phyloP scores from a whole-genome alignment of 2,113 vertebrate species.

The Rostratula benghalensis region DNA sequence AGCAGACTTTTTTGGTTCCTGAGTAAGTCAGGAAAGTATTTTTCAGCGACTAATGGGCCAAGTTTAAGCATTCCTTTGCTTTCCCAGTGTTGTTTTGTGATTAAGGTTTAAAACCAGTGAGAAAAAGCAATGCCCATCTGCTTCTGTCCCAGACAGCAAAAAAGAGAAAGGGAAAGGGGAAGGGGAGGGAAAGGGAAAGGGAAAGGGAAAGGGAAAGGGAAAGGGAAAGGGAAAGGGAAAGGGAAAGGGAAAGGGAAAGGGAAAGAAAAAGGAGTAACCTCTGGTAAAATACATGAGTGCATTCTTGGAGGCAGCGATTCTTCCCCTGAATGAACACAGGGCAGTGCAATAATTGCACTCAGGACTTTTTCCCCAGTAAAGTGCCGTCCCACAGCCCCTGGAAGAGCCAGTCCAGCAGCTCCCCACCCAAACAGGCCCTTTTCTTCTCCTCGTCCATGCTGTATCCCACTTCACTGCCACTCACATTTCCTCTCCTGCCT shows the following conservation, averaged over 20 bases:
- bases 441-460: background rate
- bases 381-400: background rate
- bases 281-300: background rate
- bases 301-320: background rate
- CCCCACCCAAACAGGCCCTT: background rate
- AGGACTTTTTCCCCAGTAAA: background rate
- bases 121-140: background rate
- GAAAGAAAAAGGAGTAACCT: background rate
- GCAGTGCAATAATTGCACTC: background rate
- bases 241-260: no score
- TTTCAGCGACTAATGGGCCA: background rate
- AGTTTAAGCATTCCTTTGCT: background rate
- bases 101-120: background rate
- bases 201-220: background rate
- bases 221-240: no score
- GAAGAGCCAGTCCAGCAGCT: background rate
- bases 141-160: background rate
- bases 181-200: no score
- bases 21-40: background rate
- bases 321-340: background rate
- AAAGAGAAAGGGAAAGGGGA: no score
- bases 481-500: background rate
- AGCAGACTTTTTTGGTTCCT: background rate
- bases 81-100: background rate
- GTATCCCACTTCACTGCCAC: accelerated